Conservation (phyloP, 2,113 vertebrate genomes). For the Oceanodroma tethys region DNA sequence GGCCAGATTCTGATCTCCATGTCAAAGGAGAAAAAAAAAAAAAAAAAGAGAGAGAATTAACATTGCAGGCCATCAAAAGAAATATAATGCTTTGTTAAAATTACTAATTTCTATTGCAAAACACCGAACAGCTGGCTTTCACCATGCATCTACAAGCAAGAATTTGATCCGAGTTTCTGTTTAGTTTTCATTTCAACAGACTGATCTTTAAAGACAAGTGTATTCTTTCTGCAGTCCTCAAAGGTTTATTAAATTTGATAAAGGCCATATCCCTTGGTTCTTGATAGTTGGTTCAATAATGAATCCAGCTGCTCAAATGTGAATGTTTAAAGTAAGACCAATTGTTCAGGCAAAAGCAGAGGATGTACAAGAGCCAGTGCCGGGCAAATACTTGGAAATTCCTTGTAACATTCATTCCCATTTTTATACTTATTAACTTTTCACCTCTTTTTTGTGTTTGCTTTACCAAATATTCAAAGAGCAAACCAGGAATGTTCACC, state of each 20-base stretch:
- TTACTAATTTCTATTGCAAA: constrained; percentile 16
- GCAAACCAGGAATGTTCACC: neutral
- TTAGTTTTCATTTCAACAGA: constrained; percentile 13
- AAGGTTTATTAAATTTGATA: constrained; percentile 56
- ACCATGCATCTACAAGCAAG: neutral
- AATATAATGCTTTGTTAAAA: neutral
- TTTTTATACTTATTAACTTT: constrained; percentile 12
- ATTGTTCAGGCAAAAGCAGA: neutral
- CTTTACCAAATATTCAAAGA: neutral
- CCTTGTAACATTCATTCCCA: neutral
- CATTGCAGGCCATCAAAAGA: neutral
- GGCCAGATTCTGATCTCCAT: neutral
- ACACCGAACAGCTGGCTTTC: neutral
- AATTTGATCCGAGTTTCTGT: neutral
- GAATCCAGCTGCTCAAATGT: constrained; percentile 1
- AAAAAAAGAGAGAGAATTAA: neutral
- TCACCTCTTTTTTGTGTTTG: neutral
- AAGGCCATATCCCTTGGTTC: constrained; percentile 17
- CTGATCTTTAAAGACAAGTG: constrained; percentile 33
- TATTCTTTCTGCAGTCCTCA: constrained; percentile 26
- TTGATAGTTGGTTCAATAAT: constrained; percentile 22
- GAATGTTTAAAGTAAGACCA: neutral
- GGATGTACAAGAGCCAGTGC: neutral
- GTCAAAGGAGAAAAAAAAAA: neutral
- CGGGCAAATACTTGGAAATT: neutral